These are phyloP conservation scores for Orientallactaga sibirica DNA, from an alignment of 2,797 vertebrate species.

Conservation along the genomic window DNA sequence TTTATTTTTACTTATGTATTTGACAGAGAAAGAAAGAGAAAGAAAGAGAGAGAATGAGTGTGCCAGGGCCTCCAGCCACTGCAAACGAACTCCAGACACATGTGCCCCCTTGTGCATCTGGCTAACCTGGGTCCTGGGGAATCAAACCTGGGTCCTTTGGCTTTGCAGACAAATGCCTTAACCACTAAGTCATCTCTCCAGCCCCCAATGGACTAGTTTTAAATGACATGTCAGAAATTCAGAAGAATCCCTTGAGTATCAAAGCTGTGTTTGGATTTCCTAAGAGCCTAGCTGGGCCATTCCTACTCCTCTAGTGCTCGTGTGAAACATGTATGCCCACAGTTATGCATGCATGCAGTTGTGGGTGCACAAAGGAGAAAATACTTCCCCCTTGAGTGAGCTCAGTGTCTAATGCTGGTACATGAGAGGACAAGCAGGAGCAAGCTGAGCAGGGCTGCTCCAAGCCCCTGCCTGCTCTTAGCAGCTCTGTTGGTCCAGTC, in stretches of 20 bases:
- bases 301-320: neutral
- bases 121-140: too few relatives aligned
- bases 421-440: neutral
- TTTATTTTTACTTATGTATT: too few relatives aligned
- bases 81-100: too few relatives aligned
- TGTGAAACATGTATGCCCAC: neutral
- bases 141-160: too few relatives aligned
- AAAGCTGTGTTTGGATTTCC: constrained; percentile 12
- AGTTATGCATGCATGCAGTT: neutral
- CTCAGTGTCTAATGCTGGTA: neutral
- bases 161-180: too few relatives aligned
- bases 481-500: neutral
- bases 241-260: neutral
- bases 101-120: too few relatives aligned
- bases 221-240: neutral
- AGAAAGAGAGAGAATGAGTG: too few relatives aligned
- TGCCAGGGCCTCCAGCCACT: too few relatives aligned
- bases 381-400: neutral
- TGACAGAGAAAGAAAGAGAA: too few relatives aligned
- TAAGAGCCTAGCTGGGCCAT: neutral
- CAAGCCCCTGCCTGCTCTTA: neutral
- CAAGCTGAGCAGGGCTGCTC: neutral
- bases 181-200: too few relatives aligned
- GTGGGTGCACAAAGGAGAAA: neutral
- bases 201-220: neutral